Base-by-base conservation (phyloP, 2,888 invertebrate genomes). In the Choreutis nemorana region DNA sequence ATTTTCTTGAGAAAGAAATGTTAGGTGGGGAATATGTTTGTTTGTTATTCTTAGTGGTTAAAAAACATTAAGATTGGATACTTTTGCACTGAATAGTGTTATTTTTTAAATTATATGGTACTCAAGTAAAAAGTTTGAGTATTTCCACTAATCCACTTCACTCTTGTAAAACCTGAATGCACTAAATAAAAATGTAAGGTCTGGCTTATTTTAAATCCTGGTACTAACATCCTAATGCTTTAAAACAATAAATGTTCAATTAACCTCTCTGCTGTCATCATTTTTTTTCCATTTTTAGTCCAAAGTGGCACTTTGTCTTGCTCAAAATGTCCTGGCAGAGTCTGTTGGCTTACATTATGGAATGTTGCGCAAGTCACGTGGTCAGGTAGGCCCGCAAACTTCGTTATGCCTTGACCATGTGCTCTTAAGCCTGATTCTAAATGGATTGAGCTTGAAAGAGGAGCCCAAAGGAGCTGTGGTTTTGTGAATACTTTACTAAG, bases 211-310 rank as follows among this genome's bases (percentile, higher is more conserved):
- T n/a, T n/a, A n/a, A n/a, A n/a, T n/a, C n/a, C n/a, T n/a, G n/a
- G n/a, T n/a, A n/a, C n/a, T n/a, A n/a, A n/a, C n/a, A n/a, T n/a
- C n/a, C n/a, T n/a, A n/a, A n/a, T n/a, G n/a, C n/a, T n/a, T n/a
- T 18, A 18, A 18, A 18, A 18, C 18, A 18, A 18, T 12, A 11
- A 12, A 6, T 25, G 9, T 25, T 25, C 8, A 25, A 18, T 18
- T 18, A 59, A 89, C 72, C 78, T 79, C 30, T 86, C 71, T 0
- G 86, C 64, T 31, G 82, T 80, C 16, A 94, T 59, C 40, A 83
- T 62, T 34, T 82, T 81, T 62, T 90, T 90, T 23, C 95, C 96
- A 39, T 83, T 81, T 47, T 85, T 85, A 0, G 90, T 86, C 87
- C 91, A 95, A 9, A 95, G 50, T 1, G 94, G 88, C 6, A 91